A percentile compares a stretch with the other conserved stretches of the same genome.
Conservation (phyloP, 2,113 vertebrate species). For the Ochotona princeps region DNA sequence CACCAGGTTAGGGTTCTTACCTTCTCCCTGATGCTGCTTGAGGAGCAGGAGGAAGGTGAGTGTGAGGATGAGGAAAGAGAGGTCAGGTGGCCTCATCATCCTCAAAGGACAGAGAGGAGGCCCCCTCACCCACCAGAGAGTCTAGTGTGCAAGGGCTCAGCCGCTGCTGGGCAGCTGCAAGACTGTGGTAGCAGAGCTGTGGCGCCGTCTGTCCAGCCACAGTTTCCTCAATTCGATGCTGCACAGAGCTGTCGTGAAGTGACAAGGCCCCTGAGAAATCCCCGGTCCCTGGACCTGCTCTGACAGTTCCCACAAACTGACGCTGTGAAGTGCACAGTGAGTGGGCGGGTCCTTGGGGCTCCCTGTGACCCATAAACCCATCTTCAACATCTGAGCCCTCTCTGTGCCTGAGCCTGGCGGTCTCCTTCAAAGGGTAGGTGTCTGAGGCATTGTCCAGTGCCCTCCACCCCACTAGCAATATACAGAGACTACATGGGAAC, state of each 20-base stretch:
- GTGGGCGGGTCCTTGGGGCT: constrained; percentile 30
- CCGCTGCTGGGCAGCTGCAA: background rate
- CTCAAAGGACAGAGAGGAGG: background rate
- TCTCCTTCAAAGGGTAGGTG: background rate
- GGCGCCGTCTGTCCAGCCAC: constrained; percentile 42
- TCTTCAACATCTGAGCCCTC: background rate
- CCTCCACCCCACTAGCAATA: background rate
- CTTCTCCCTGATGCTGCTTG: background rate
- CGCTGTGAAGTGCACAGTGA: background rate
- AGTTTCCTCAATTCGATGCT: constrained; percentile 70
- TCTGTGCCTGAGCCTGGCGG: background rate
- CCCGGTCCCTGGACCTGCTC: background rate
- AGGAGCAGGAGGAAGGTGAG: constrained; percentile 37
- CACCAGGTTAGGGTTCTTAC: constrained; percentile 46
- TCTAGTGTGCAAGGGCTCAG: background rate
- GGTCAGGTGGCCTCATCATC: background rate
- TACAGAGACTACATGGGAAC: background rate
- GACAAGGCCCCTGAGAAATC: constrained; percentile 34
- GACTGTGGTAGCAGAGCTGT: background rate
- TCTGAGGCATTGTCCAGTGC: background rate
- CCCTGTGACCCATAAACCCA: constrained; percentile 45
- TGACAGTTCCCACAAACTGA: constrained; percentile 5
- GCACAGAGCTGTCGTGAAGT: constrained; percentile 7
- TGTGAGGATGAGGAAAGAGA: background rate
- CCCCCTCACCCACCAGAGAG: background rate